These are phyloP conservation scores for Eupleurogrammus muticus DNA, from an alignment of 2,797 vertebrate species.

Conservation along the genomic window DNA sequence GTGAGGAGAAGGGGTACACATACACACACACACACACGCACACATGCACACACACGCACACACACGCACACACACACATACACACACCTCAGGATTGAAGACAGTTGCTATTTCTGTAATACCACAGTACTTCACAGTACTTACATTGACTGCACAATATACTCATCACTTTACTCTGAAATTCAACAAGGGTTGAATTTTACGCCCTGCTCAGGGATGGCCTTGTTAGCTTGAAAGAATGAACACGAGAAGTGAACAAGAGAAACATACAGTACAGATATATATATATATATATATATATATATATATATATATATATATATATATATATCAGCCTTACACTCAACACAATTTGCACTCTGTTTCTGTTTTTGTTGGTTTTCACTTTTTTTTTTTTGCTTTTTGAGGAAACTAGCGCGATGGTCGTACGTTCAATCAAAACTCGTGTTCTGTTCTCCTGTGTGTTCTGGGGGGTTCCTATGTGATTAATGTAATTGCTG, in stretches of 20 bases:
- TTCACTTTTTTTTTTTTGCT: slow-evolving; percentile 62
- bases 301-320: too few relatives aligned
- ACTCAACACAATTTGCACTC: slow-evolving; percentile 92
- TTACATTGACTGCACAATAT: slow-evolving; percentile 92
- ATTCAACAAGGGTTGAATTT: slow-evolving; percentile 88
- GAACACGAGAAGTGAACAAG: slow-evolving; percentile 83
- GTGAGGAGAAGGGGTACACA: slow-evolving; percentile 76
- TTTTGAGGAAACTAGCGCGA: slow-evolving; percentile 79
- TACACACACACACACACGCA: slow-evolving; percentile 68
- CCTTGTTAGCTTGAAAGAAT: slow-evolving; percentile 93
- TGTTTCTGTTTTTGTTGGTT: slow-evolving; percentile 74
- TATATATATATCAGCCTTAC: slow-evolving; percentile 87
- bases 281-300: slow-evolving; percentile 43
- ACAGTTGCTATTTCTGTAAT: slow-evolving; percentile 83
- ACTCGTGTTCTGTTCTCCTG: slow-evolving; percentile 38
- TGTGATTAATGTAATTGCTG: slow-evolving; percentile 41
- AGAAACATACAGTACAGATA: slow-evolving; percentile 82
- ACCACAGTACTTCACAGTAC: slow-evolving; percentile 82
- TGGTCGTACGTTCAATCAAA: slow-evolving; percentile 63
- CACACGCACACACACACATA: slow-evolving; percentile 48
- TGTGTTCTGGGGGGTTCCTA: slow-evolving; percentile 43
- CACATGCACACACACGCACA: slow-evolving; percentile 53
- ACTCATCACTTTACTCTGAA: slow-evolving; percentile 88
- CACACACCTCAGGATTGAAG: slow-evolving; percentile 88
- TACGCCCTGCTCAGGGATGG: slow-evolving; percentile 95